Percentiles rank a stretch among this genome's conserved stretches.
These are phyloP conservation scores for Venustaconcha ellipsiformis DNA, from an alignment of 1,140 invertebrate genomes.

Conservation along the genomic window DNA sequence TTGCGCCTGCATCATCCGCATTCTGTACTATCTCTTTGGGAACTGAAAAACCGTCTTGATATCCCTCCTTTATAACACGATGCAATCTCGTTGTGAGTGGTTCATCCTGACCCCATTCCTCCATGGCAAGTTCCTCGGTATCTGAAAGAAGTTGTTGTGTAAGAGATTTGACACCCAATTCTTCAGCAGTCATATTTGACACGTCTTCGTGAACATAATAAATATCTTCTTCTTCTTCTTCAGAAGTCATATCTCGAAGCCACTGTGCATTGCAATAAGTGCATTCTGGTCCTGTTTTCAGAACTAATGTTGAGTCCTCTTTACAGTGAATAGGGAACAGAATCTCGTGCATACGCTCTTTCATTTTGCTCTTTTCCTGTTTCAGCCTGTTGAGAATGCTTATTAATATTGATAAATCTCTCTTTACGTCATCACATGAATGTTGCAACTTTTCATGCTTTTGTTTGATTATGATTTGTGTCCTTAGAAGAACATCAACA, in stretches of 20 bases:
- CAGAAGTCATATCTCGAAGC: conserved; percentile 8
- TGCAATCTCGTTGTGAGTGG: conserved; percentile 44
- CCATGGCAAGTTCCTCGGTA: conserved; percentile 27
- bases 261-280: conserved; percentile 7
- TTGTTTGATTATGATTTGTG: background rate
- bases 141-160: conserved; percentile 27
- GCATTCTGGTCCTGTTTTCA: conserved; percentile 30
- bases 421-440: background rate
- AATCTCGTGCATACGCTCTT: background rate
- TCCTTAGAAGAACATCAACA: background rate
- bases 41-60: conserved; percentile 56
- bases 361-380: background rate
- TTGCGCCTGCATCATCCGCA: conserved; percentile 64
- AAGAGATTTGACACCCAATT: conserved; percentile 44
- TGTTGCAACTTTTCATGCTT: background rate
- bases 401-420: conserved; percentile 1
- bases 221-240: conserved; percentile 32
- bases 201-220: conserved; percentile 36
- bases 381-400: conserved; percentile 6
- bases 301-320: conserved; percentile 3
- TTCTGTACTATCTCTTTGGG: conserved; percentile 69
- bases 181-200: conserved; percentile 20
- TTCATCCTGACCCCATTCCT: conserved; percentile 47
- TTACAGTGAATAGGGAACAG: conserved; percentile 12
- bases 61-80: conserved; percentile 36